Evolutionary conservation across 2,113 vertebrate species (phyloP), one percentile per base, ranked within the genome.

Genomic region (Leptobrachium leishanense): DNA sequence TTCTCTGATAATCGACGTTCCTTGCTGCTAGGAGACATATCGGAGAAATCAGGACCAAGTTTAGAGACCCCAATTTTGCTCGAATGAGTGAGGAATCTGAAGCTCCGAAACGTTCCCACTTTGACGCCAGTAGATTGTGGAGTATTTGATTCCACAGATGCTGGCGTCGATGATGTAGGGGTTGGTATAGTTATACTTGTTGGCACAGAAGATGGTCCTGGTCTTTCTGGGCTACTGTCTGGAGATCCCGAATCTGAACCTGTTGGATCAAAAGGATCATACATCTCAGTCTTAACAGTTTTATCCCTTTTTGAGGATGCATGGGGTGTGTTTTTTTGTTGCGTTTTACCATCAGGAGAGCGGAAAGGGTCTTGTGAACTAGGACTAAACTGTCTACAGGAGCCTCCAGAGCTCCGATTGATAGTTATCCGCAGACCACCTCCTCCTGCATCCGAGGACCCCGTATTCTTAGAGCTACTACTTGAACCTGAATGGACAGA

Each of bases 211-310:
- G 69, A 72, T 2, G 46, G 43, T 64, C 88, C 85, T 1, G 89
- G 84, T 40, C 82, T 89, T 81, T 94, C 92, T 0, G 93, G 93
- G 82, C 91, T 94, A 81, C 90, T 90, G 64, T 86, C 89, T 0
- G 92, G 88, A 9, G 92, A 93, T 75, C 92, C 93, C 0, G 96
- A 95, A 82, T 98, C 96, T 0, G 97, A 99, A n/a, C 93, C 89
- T 0, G 97, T 99, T 70, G 97, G 97, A 71, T 99, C 91, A 82
- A 95, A 99, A 15, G 97, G 97, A 86, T 99, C 97, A 2, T 99
- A 99, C 55, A 96, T 94, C 72, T 94, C 94, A 41, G 90, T 92
- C 81, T 92, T 91, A 13, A 92, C 87, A 78, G 90, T 87, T 72
- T 95, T 93, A 0, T 91, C 81, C 82, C 90, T 92, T 79, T 88